Evolutionary conservation across 2,888 invertebrate species (phyloP), one percentile per base, ranked within the genome.

Genomic region (Cheilosia variabilis): DNA sequence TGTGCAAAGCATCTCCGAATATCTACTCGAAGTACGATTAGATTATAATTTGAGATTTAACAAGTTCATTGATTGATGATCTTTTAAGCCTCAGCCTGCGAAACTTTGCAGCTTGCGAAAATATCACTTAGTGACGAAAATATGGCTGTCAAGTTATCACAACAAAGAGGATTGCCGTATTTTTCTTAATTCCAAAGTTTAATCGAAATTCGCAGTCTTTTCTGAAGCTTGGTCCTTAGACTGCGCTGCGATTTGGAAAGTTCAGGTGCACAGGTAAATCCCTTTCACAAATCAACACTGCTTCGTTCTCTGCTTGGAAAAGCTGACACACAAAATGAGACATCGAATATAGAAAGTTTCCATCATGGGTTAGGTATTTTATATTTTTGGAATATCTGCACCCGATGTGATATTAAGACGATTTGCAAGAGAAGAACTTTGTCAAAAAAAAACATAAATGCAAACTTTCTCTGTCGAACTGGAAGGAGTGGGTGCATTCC

Each of bases 151-250:
- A 73, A 62, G 77, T 82, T 77, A 72, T 77, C 62, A 66, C 55
- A 73, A 45, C 60, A 50, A 41, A 22, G 62, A 57, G 57, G 43
- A 78, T 37, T 37, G 13, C 0, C 57, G 78, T 68, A 83, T 68
- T 78, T 83, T 83, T 73, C 82, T 83, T 83, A 73, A 83, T 83
- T 78, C 78, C 50, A 78, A 83, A 83, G 68, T 83, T 78, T 63
- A 73, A 66, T 73, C 77, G 68, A 77, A 83, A 41, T 72, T 24
- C 55, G 17, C 50, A 45, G 31, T 66, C 34, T 15, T 43, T 19
- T 0, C 45, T 19, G n/a, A 17, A 22, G 34, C 55, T 47, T 50
- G 13, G 47, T 37, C 47, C n/a, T 55, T 45, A 68, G 68, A 45
- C 45, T 47, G 34, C 57, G 34, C 27, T 19, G 6, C 27, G 15